Conservation (phyloP, 2,888 invertebrate genomes). For the Plebejus argus region DNA sequence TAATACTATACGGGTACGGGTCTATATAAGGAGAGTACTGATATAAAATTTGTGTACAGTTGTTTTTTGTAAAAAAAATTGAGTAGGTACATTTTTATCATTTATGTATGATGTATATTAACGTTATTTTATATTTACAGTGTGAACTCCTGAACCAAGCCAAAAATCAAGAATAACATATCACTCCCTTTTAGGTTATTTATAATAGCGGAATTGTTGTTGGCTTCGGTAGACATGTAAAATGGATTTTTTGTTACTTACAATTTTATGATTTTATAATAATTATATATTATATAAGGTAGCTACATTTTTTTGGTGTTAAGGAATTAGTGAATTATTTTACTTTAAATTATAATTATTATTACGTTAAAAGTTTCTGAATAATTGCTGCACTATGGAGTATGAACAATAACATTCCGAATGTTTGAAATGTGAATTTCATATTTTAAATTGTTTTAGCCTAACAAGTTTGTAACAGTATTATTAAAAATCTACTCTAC, state of each 20-base stretch:
- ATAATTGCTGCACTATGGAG: neutral
- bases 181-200: neutral
- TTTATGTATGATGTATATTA: neutral
- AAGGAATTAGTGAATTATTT: neutral
- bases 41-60: conserved; percentile 3
- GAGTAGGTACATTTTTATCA: neutral
- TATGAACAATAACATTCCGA: neutral
- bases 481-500: neutral
- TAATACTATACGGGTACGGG: too few relatives aligned
- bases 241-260: neutral
- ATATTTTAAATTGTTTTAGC: neutral
- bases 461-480: too few relatives aligned
- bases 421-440: neutral
- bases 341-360: neutral
- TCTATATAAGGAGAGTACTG: too few relatives aligned
- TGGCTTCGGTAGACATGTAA: neutral
- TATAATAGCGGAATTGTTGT: neutral
- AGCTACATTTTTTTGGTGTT: neutral
- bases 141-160: conserved; percentile 55
- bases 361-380: neutral
- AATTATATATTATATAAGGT: too few relatives aligned
- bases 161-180: conserved; percentile 37
- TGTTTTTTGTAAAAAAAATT: neutral
- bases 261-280: neutral
- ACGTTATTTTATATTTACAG: conserved; percentile 48